Base-by-base conservation (phyloP, 1,140 invertebrate genomes). In the Drosophila kikkawai region DNA sequence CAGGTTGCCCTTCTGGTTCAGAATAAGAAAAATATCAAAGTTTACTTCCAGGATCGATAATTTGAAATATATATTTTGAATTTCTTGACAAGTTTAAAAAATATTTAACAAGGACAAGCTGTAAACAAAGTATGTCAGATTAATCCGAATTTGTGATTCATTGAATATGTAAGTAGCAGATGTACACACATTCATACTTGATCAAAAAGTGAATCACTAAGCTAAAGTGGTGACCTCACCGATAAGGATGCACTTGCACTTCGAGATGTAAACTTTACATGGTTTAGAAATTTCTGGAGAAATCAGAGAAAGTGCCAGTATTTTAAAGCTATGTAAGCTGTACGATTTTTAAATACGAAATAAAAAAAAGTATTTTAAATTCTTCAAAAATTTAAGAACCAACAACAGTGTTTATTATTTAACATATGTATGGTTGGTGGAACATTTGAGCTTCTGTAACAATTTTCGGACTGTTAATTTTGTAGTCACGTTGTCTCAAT, bases 401-500 rank as follows among this genome's bases (percentile, higher is more conserved):
- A 50, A 29, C 26, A 15, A 15, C 7, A 4, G 6, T 47, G 13
- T 17, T 34, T 1, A 34, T 7, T 11, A 51, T 17, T 12, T 15
- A 56, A 19, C 22, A 57, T 39, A 56, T 12, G 17, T 39, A 56
- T 12, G 17, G 7, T 19, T 39, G 8, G 0, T 48, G 9, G 4
- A 45, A 37, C 3, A 15, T 37, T n/a, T 19, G 9, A 9, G 34
- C 32, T 42, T 66, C 39, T 67, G 67, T 55, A 67, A 70, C 47
- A 69, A 61, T 64, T 61, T 67, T 51, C 37, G 9, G 37, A 22
- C 44, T 75, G 48, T n/a, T 76, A 55, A 76, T 59, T 55, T 60
- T 11, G 9, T 42, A 76, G 47, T 76, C 73, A 76, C 73, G 74
- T 51, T 58, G 29, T 19, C 32, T 22, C 37, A 75, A 66, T 75